Base-by-base conservation (phyloP, 1,140 invertebrate genomes). In the Temnothorax curvispinosus region DNA sequence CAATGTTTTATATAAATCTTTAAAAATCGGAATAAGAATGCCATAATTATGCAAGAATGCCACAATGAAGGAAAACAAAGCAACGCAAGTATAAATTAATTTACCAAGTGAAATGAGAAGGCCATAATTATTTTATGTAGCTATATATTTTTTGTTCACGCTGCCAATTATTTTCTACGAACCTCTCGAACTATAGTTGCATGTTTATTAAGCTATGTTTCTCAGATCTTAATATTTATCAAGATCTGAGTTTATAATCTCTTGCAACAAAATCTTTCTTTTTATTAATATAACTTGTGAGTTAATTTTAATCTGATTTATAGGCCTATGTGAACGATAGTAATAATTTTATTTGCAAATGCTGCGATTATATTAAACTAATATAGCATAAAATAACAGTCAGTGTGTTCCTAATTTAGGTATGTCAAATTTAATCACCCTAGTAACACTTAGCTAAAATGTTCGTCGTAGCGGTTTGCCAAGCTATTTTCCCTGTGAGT, bases 181-280 rank as follows among this genome's bases (percentile, higher is more conserved):
- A 65, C 27, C n/a, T 78, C 35, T 78, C 13, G 11, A 76, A 44
- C 41, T 64, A 3, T 44, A 52, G 8, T 64, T 78, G 44, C 60
- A 78, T 78, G 62, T 78, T 78, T 78, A 32, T 38, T 60, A 13
- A 65, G 21, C 13, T 50, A 67, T 21, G 32, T 32, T 78, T 38
- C 3, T 11, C 5, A 65, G 41, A 78, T 78, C 18, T 60, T 50
- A 78, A 11, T 21, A 38, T 47, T 35, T 18, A 78, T 47, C 21
- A 44, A 62, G n/a, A 62, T 15, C 15, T 1, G n/a, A n/a, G 9
- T 1, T 58, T 58, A 15, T 58, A 58, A 75, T n/a, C n/a, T 56
- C 3, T 9, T 1, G 1, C 18, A 60, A 13, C 7, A 11, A 9
- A 76, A 15, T 41, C 0, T 67, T 18, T 74, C n/a, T 76, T 21